These are phyloP conservation scores for Forbesichthys agassizii DNA, from an alignment of 2,113 vertebrate species.

Conservation along the genomic window DNA sequence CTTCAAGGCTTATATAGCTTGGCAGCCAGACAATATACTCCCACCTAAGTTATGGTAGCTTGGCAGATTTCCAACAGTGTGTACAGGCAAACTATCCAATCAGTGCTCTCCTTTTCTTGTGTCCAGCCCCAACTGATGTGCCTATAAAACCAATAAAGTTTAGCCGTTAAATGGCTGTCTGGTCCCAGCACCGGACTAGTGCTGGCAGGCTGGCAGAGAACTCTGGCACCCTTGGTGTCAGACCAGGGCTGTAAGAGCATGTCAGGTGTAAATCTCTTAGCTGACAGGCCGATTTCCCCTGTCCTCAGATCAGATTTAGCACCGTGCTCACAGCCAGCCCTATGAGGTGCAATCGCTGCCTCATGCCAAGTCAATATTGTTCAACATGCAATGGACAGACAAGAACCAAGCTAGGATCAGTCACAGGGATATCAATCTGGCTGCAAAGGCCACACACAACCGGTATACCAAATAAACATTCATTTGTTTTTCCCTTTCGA, in stretches of 20 bases:
- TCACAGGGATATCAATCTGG: constrained; percentile 24
- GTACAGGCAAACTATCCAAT: constrained; percentile 54
- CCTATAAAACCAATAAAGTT: constrained; percentile 60
- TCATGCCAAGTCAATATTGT: constrained; percentile 28
- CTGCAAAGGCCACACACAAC: constrained; percentile 14
- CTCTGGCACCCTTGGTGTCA: constrained; percentile 50
- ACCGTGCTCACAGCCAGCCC: constrained; percentile 32
- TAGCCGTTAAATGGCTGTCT: constrained; percentile 52
- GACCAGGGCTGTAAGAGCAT: constrained; percentile 55
- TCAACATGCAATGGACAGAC: constrained; percentile 26
- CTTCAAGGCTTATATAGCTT: constrained; percentile 28
- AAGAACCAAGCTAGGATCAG: constrained; percentile 27
- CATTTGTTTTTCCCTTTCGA: not conserved
- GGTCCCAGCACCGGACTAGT: constrained; percentile 39
- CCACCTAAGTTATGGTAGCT: constrained; percentile 54
- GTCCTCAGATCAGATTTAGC: constrained; percentile 48
- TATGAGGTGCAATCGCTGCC: constrained; percentile 27
- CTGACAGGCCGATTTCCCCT: constrained; percentile 46
- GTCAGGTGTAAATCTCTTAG: constrained; percentile 63
- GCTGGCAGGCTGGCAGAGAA: constrained; percentile 49
- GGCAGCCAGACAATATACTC: not conserved
- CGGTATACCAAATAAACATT: constrained; percentile 8
- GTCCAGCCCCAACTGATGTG: constrained; percentile 42
- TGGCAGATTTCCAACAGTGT: constrained; percentile 39
- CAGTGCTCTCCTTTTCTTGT: constrained; percentile 59